These are phyloP conservation scores for Parauchenoglanis ngamensis DNA, from an alignment of 2,797 vertebrate species.

Conservation along the genomic window DNA sequence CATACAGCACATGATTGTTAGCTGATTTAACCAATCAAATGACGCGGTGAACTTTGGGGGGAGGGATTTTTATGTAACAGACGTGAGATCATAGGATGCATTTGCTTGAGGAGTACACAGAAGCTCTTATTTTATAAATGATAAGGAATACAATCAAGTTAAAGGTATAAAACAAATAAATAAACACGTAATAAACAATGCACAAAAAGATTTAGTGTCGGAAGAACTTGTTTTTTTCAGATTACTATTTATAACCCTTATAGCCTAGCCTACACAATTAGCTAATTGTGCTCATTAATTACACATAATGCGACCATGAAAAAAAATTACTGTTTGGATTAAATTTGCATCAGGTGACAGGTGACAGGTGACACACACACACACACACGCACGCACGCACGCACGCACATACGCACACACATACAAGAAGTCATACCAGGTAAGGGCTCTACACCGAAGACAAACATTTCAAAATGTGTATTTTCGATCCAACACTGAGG, in stretches of 20 bases:
- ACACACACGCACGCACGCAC: conserved; percentile 13
- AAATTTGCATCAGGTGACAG: background rate
- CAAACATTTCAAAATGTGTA: conserved; percentile 43
- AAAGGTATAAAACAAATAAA: background rate
- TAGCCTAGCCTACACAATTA: background rate
- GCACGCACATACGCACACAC: conserved; percentile 3
- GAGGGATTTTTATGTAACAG: conserved; percentile 65
- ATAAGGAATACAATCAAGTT: background rate
- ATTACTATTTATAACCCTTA: background rate
- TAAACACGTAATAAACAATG: background rate
- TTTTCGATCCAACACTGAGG: conserved; percentile 34
- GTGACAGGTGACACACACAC: background rate
- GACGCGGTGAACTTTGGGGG: conserved; percentile 7
- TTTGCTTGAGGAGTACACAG: background rate
- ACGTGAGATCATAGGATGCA: conserved; percentile 56
- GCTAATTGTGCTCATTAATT: background rate
- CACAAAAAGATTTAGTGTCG: background rate
- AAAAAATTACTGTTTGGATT: background rate
- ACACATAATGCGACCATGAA: background rate
- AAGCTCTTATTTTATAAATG: background rate
- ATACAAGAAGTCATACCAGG: conserved; percentile 27
- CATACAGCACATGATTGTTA: conserved; percentile 61
- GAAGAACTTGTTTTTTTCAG: background rate
- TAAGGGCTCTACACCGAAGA: conserved; percentile 13
- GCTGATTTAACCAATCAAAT: conserved; percentile 52